A percentile compares a stretch with the other conserved stretches of the same genome.
phyloP scores from a whole-genome alignment of 2,888 invertebrate genomes.

The Parelbella ahira region DNA sequence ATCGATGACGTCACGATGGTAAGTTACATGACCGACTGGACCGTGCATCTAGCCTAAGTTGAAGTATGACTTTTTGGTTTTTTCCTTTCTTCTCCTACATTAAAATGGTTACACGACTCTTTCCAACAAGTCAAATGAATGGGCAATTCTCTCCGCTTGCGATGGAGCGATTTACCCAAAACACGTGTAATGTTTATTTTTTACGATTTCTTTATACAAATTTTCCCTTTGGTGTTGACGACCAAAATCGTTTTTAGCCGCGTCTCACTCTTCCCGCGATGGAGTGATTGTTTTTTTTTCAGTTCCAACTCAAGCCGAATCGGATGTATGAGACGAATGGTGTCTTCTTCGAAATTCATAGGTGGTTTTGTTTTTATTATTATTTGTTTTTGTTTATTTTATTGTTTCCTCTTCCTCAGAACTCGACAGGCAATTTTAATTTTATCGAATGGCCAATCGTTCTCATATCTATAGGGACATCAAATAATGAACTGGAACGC shows the following conservation, averaged over 20 bases:
- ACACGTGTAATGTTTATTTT: conserved; percentile 49
- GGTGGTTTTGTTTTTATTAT: too few species aligned
- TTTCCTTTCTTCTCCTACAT: conserved; percentile 32
- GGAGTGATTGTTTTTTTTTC: conserved; percentile 9
- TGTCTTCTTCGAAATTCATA: conserved; percentile 24
- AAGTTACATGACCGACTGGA: conserved; percentile 83
- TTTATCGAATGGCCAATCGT: conserved; percentile 19
- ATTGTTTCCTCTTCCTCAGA: conserved; percentile 24
- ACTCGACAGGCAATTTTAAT: conserved; percentile 13
- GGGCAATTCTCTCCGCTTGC: conserved; percentile 66
- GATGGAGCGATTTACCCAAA: conserved; percentile 65
- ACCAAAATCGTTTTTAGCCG: conserved; percentile 78
- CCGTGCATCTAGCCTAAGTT: conserved; percentile 60
- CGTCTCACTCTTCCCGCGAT: conserved; percentile 30
- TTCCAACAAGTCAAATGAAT: conserved; percentile 76
- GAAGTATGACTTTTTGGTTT: conserved; percentile 45
- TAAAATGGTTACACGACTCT: conserved; percentile 46
- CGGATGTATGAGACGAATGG: conserved; percentile 14
- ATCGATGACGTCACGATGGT: conserved; percentile 99
- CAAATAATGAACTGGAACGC: conserved; percentile 50
- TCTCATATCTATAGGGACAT: conserved; percentile 38
- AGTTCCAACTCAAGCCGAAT: conserved; percentile 11
- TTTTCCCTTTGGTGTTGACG: conserved; percentile 73
- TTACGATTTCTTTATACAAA: conserved; percentile 48
- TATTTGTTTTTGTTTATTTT: too few species aligned